Evolutionary conservation across 2,888 invertebrate genomes (phyloP).

Genomic region (Frankliniella intonsa): DNA sequence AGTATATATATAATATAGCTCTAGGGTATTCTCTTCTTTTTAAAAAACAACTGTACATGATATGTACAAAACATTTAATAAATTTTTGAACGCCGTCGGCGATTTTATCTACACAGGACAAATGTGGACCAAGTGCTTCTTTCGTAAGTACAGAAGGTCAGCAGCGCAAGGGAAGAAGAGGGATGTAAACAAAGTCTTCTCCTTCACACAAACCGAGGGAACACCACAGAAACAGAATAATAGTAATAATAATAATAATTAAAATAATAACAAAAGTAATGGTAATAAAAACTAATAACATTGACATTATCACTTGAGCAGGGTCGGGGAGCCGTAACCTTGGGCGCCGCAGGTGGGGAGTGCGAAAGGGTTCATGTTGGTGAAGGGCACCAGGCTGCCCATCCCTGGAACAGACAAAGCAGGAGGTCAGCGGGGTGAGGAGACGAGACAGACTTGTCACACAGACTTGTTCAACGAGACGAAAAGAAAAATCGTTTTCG

Average conservation of each 20-base stretch:
- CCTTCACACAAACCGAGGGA: neutral
- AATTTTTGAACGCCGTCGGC: neutral
- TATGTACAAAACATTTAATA: neutral
- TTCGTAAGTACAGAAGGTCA: too few relatives aligned
- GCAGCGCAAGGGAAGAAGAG: too few relatives aligned
- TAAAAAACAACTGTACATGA: neutral
- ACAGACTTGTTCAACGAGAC: too few relatives aligned
- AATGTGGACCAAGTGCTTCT: too few relatives aligned
- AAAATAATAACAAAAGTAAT: neutral
- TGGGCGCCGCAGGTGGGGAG: slow-evolving; percentile 84
- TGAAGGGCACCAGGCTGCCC: slow-evolving; percentile 83
- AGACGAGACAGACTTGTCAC: neutral
- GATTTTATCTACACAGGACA: neutral
- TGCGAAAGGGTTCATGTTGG: slow-evolving; percentile 83
- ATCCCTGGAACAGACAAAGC: slow-evolving; percentile 61
- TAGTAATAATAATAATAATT: neutral
- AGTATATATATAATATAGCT: neutral
- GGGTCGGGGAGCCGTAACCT: slow-evolving; percentile 71
- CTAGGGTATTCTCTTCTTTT: neutral
- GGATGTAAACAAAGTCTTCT: neutral
- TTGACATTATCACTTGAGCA: slow-evolving; percentile 42
- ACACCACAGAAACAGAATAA: neutral
- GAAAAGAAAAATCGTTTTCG: too few relatives aligned
- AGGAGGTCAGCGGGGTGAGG: neutral
- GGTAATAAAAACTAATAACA: neutral